Evolutionary conservation across 2,113 vertebrate genomes (phyloP).

Genomic region (Spea multiplicata): DNA sequence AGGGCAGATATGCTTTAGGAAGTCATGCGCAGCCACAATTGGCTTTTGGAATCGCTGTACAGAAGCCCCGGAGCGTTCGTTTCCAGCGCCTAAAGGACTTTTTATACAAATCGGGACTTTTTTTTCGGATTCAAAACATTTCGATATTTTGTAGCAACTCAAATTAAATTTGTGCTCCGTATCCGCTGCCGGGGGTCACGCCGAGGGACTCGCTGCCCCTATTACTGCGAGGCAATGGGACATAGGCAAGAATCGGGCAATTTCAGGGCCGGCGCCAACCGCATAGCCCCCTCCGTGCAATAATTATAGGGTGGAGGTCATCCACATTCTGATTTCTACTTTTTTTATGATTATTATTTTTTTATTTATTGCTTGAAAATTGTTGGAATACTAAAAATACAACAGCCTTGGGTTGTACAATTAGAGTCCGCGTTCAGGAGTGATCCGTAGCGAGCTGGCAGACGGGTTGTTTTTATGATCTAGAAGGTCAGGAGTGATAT

Average conservation of each 20-base stretch:
- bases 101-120: no score
- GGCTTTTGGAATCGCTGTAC: no score
- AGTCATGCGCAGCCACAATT: no score
- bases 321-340: background rate
- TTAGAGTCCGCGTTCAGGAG: background rate
- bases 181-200: background rate
- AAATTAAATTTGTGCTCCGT: background rate
- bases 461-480: no score
- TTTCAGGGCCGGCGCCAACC: background rate
- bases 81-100: no score
- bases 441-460: no score
- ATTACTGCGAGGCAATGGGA: constrained; percentile 1
- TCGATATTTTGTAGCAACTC: no score
- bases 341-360: no score
- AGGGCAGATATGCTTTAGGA: no score
- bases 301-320: background rate
- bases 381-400: constrained; percentile 23
- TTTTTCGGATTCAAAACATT: no score
- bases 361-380: constrained; percentile 18
- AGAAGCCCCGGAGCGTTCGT: no score
- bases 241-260: background rate
- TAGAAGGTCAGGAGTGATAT: no score
- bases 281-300: background rate
- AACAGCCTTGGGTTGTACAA: background rate
- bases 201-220: background rate